Percentiles rank a stretch among this genome's conserved stretches.
Conservation (phyloP, 1,140 invertebrate genomes). For the Berghia stephanieae region DNA sequence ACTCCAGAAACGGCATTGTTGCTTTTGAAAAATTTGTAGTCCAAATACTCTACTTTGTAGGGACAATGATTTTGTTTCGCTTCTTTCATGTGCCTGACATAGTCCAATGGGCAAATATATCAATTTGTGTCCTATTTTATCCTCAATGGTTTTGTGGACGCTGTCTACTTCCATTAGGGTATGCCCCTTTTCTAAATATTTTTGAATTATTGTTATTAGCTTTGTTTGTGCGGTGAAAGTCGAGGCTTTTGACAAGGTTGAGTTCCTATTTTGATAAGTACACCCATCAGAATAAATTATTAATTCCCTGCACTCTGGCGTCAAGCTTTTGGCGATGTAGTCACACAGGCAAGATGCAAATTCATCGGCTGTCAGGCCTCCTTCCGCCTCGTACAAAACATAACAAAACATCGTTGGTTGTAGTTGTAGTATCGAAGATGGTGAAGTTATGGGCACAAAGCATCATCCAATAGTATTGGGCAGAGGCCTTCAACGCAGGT, state of each 20-base stretch:
- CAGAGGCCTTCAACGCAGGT: slow-evolving; percentile 61
- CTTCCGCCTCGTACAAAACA: slow-evolving; percentile 65
- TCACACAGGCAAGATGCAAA: slow-evolving; percentile 64
- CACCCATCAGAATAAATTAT: slow-evolving; percentile 62
- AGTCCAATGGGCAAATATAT: slow-evolving; percentile 27
- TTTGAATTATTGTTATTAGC: slow-evolving; percentile 60
- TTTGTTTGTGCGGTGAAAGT: slow-evolving; percentile 45
- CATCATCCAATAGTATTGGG: slow-evolving; percentile 67
- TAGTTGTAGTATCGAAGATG: slow-evolving; percentile 62
- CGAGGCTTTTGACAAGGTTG: slow-evolving; percentile 57
- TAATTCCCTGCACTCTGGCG: slow-evolving; percentile 27
- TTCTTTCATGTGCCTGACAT: slow-evolving; percentile 27
- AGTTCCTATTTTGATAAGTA: slow-evolving; percentile 58
- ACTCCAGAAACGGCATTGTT: too few relatives aligned
- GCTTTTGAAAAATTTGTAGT: slow-evolving; percentile 17
- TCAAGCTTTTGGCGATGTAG: slow-evolving; percentile 43
- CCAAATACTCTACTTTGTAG: slow-evolving; percentile 5
- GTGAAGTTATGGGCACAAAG: slow-evolving; percentile 66
- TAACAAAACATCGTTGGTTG: slow-evolving; percentile 58
- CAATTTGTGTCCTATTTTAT: slow-evolving; percentile 19
- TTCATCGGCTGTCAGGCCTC: slow-evolving; percentile 61
- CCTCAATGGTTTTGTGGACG: slow-evolving; percentile 48
- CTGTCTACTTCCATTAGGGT: slow-evolving; percentile 67
- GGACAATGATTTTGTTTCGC: slow-evolving; percentile 2
- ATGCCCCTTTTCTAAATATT: slow-evolving; percentile 65